Evolutionary conservation across 2,797 vertebrate genomes (phyloP).

Genomic region (Numenius phaeopus): DNA sequence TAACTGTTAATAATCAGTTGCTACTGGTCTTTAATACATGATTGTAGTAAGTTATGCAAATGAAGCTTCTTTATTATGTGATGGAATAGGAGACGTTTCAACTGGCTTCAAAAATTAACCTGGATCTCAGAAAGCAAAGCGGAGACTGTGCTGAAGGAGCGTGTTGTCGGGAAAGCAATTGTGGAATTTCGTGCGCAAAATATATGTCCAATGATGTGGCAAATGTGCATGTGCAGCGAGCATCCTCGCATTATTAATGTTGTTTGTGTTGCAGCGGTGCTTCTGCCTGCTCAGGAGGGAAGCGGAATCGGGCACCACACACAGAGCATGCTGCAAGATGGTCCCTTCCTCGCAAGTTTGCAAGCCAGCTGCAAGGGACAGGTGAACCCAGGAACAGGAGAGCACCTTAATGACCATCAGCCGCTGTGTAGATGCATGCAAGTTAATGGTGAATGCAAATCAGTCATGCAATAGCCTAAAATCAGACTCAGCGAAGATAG

Average conservation of each 20-base stretch:
- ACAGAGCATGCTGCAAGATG: accelerated
- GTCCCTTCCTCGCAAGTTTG: accelerated
- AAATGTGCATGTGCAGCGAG: neutral
- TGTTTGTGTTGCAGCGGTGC: neutral
- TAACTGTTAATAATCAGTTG: neutral
- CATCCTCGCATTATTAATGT: neutral
- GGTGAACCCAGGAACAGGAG: neutral
- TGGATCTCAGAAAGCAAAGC: neutral
- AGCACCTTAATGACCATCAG: neutral
- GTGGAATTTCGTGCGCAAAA: neutral
- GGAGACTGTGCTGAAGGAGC: accelerated
- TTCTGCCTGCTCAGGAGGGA: neutral
- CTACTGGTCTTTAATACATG: neutral
- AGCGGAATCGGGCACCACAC: accelerated
- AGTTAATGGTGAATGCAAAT: neutral
- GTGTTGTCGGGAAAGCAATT: accelerated
- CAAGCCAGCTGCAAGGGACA: neutral
- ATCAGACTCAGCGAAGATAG: neutral
- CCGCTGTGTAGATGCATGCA: neutral
- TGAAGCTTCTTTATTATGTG: neutral
- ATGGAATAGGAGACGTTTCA: neutral
- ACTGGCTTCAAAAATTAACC: neutral
- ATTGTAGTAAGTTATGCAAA: neutral
- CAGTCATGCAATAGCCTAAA: neutral
- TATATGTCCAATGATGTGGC: neutral